A percentile compares a stretch with the other conserved stretches of the same genome.
Evolutionary conservation across 2,113 vertebrate species (phyloP).

Genomic region (Chlorodrepanis virens): DNA sequence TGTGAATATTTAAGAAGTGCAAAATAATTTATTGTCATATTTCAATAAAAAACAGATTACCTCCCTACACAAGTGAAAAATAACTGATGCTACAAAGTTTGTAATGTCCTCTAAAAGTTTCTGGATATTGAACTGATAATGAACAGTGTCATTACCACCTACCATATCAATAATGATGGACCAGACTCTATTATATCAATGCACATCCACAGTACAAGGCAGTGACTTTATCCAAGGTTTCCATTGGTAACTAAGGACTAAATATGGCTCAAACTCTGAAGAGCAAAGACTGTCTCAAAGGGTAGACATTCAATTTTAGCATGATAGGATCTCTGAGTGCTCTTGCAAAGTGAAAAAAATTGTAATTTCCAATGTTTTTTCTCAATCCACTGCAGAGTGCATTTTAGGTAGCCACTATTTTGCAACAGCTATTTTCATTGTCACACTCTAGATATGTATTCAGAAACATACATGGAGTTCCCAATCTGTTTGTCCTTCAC

Average conservation of each 20-base stretch:
- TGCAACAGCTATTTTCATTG: fast-evolving
- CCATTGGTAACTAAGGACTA: background rate
- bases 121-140: background rate
- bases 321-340: background rate
- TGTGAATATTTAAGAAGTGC: background rate
- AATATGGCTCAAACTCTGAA: background rate
- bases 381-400: background rate
- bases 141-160: background rate
- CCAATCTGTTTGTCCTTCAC: background rate
- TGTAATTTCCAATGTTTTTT: background rate
- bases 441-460: background rate
- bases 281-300: background rate
- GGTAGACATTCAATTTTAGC: background rate
- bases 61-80: background rate
- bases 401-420: background rate
- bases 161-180: background rate
- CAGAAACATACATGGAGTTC: background rate
- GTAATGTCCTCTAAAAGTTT: background rate
- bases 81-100: background rate
- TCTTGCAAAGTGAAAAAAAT: background rate
- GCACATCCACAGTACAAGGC: background rate
- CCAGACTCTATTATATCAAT: background rate
- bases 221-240: background rate
- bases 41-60: background rate
- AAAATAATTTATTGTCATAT: background rate